Evolutionary conservation across 2,888 invertebrate genomes (phyloP).

Genomic region (Frankliniella intonsa): DNA sequence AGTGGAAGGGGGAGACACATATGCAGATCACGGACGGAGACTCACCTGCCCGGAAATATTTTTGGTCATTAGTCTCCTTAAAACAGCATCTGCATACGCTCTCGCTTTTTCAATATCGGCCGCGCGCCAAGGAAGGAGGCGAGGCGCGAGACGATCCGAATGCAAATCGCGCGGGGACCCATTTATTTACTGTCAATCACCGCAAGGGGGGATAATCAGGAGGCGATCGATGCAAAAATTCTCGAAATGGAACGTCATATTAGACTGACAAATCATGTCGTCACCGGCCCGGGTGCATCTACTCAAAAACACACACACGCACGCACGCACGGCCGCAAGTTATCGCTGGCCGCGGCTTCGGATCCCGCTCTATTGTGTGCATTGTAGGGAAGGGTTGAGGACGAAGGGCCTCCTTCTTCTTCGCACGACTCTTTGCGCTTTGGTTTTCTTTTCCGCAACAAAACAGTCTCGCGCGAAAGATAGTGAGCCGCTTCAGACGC

Average conservation of each 20-base stretch:
- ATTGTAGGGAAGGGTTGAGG: too few relatives aligned
- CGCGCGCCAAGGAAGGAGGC: too few relatives aligned
- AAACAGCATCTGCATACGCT: not conserved
- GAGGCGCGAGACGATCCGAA: not conserved
- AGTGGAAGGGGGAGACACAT: not conserved
- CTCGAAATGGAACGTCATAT: constrained; percentile 20
- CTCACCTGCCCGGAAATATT: constrained; percentile 23
- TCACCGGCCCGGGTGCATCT: not conserved
- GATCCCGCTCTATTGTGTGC: not conserved
- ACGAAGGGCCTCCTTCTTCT: too few relatives aligned
- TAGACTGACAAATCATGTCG: constrained; percentile 23
- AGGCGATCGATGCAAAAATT: not conserved
- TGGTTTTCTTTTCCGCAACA: too few relatives aligned
- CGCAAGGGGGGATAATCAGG: not conserved
- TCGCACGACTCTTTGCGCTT: too few relatives aligned
- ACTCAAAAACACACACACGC: not conserved
- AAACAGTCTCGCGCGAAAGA: too few relatives aligned
- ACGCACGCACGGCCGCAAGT: not conserved
- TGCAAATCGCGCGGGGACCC: not conserved
- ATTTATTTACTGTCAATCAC: constrained; percentile 27
- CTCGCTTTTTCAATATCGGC: not conserved
- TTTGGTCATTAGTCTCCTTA: constrained; percentile 20
- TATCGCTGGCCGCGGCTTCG: not conserved
- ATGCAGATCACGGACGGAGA: not conserved
- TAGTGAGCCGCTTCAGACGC: too few relatives aligned